Percentiles rank a stretch among this genome's conserved stretches.
These are phyloP conservation scores for Leiothrix lutea DNA, from an alignment of 2,113 vertebrate species.

Conservation along the genomic window DNA sequence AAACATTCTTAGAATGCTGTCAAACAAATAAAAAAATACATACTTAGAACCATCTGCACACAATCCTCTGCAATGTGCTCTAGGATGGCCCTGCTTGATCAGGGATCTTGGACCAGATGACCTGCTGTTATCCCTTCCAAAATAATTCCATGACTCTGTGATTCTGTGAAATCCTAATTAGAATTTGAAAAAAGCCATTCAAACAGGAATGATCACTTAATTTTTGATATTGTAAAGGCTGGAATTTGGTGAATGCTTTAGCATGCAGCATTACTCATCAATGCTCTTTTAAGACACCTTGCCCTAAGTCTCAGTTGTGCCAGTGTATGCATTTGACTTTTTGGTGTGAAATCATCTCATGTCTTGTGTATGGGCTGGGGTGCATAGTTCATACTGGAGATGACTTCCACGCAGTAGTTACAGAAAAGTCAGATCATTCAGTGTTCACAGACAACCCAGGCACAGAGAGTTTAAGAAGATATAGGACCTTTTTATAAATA, in stretches of 20 bases:
- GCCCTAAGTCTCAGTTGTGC: not conserved
- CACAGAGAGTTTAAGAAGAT: not conserved
- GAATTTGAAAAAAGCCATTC: not conserved
- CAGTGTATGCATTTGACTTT: fast-evolving
- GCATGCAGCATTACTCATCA: fast-evolving
- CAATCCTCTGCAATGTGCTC: not conserved
- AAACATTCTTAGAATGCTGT: not conserved
- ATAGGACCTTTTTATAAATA: not conserved
- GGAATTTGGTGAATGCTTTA: not conserved
- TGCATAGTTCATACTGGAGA: not conserved
- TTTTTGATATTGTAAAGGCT: not conserved
- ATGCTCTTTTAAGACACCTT: not conserved
- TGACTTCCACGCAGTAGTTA: not conserved
- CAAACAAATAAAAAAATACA: not conserved
- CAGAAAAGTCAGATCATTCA: not conserved
- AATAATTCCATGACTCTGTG: not conserved
- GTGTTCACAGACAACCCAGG: not conserved
- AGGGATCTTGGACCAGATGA: not conserved
- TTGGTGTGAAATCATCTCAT: not conserved
- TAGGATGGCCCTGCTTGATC: not conserved
- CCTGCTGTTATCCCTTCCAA: not conserved
- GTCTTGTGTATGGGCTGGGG: fast-evolving
- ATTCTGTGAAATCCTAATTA: not conserved
- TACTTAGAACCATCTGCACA: not conserved
- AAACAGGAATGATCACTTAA: not conserved